Evolutionary conservation across 2,797 vertebrate species (phyloP).

Genomic region (Cynodonichthys magdalenae): DNA sequence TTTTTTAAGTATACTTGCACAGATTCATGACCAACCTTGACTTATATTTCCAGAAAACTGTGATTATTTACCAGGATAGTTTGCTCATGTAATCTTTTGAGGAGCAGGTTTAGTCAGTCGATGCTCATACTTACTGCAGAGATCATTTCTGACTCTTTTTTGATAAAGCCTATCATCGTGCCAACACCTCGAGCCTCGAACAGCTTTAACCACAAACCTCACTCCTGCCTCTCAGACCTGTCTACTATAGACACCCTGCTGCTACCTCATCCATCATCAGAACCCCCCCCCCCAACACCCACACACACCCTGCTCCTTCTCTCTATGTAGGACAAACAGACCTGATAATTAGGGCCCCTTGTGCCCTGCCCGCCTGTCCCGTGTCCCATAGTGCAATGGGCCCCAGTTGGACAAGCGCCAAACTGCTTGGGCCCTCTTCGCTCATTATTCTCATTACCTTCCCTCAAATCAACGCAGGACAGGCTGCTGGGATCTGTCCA

Average conservation of each 20-base stretch:
- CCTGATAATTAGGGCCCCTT: slow-evolving; percentile 80
- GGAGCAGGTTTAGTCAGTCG: slow-evolving; percentile 4
- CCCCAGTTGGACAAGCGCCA: slow-evolving; percentile 78
- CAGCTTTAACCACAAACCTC: slow-evolving; percentile 50
- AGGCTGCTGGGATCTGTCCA: slow-evolving; percentile 83
- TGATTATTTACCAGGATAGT: slow-evolving; percentile 17
- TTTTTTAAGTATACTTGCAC: slow-evolving; percentile 41
- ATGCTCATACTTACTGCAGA: slow-evolving; percentile 21
- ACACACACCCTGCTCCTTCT: slow-evolving; percentile 52
- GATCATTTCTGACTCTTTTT: slow-evolving; percentile 44
- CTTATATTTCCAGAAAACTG: slow-evolving; percentile 41
- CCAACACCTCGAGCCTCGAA: slow-evolving; percentile 55
- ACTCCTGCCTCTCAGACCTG: slow-evolving; percentile 59
- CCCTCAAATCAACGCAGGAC: slow-evolving; percentile 81
- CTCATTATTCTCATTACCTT: slow-evolving; percentile 86
- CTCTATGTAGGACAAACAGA: slow-evolving; percentile 62
- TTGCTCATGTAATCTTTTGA: slow-evolving; percentile 8
- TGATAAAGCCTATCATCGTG: slow-evolving; percentile 57
- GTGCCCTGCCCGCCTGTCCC: slow-evolving; percentile 77
- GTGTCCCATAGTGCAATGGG: slow-evolving; percentile 79
- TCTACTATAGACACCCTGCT: slow-evolving; percentile 59
- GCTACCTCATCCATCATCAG: slow-evolving; percentile 75
- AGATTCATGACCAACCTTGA: slow-evolving; percentile 35
- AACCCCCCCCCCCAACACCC: slow-evolving; percentile 55
- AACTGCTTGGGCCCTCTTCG: slow-evolving; percentile 64